Percentiles rank a stretch among this genome's conserved stretches.
Conservation (phyloP, 2,888 invertebrate genomes). For the Patella depressa region DNA sequence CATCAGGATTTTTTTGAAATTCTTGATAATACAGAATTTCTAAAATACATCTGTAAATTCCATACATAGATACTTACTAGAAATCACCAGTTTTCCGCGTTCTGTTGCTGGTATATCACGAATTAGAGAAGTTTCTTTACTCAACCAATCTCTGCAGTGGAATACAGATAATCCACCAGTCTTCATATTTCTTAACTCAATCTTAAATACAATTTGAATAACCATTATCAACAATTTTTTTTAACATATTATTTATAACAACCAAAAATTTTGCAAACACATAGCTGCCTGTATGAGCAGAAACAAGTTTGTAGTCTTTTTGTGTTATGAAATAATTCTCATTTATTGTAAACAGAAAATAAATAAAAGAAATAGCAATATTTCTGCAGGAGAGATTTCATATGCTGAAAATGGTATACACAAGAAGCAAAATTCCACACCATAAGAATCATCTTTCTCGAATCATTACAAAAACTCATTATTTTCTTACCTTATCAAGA, state of each 20-base stretch:
- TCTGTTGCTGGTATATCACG: conserved; percentile 65
- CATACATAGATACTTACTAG: conserved; percentile 51
- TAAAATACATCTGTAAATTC: neutral
- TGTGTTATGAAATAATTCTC: too few species aligned
- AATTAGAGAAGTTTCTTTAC: conserved; percentile 52
- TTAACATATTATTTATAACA: too few species aligned
- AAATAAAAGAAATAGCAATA: too few species aligned
- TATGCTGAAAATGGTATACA: too few species aligned
- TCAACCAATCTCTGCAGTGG: conserved; percentile 64
- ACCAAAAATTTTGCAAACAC: too few species aligned
- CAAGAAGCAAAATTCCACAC: too few species aligned
- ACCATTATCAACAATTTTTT: too few species aligned
- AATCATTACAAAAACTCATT: neutral
- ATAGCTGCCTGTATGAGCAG: too few species aligned
- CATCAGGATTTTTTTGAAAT: neutral
- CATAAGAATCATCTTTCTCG: neutral
- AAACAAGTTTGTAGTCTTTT: too few species aligned
- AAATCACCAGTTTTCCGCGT: conserved; percentile 62
- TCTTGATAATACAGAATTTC: too few species aligned
- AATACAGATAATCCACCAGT: conserved; percentile 66
- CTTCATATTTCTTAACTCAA: conserved; percentile 65
- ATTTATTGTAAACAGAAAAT: too few species aligned
- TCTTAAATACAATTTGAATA: conserved; percentile 41
- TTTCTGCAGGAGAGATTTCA: too few species aligned
- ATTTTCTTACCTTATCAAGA: conserved; percentile 61